These are phyloP conservation scores for Danaus chrysippus DNA, from an alignment of 2,888 invertebrate genomes.

Conservation along the genomic window DNA sequence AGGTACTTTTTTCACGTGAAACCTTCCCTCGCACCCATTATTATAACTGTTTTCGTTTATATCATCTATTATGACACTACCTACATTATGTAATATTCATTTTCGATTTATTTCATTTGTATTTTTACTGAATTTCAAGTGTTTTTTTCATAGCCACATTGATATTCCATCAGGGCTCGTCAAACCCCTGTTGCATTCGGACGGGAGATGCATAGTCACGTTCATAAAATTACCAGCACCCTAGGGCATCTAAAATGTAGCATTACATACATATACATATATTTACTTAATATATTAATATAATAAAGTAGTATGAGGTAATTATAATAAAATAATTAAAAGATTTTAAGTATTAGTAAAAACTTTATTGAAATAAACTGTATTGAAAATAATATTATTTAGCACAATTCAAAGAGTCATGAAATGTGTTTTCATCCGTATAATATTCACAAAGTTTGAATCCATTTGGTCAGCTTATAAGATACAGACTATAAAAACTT, in stretches of 20 bases:
- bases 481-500: too few species aligned
- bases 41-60: too few species aligned
- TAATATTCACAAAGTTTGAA: too few species aligned
- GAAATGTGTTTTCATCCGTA: too few species aligned
- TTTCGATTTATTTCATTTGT: too few species aligned
- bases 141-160: neutral
- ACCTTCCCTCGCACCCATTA: too few species aligned
- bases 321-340: neutral
- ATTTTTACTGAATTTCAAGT: neutral
- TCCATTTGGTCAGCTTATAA: too few species aligned
- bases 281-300: neutral
- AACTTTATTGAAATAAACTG: neutral
- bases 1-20: too few species aligned
- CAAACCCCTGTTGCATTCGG: constrained; percentile 4
- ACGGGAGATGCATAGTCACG: constrained; percentile 61
- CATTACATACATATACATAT: neutral
- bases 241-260: neutral
- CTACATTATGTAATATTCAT: too few species aligned
- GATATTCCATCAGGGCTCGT: neutral
- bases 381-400: too few species aligned
- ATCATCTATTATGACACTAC: too few species aligned
- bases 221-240: constrained; percentile 27
- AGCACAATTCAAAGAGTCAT: neutral
- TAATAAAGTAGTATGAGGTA: neutral
- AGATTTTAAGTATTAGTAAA: neutral